phyloP scores from a whole-genome alignment of 1,140 invertebrate species.

The Scylla paramamosain region DNA sequence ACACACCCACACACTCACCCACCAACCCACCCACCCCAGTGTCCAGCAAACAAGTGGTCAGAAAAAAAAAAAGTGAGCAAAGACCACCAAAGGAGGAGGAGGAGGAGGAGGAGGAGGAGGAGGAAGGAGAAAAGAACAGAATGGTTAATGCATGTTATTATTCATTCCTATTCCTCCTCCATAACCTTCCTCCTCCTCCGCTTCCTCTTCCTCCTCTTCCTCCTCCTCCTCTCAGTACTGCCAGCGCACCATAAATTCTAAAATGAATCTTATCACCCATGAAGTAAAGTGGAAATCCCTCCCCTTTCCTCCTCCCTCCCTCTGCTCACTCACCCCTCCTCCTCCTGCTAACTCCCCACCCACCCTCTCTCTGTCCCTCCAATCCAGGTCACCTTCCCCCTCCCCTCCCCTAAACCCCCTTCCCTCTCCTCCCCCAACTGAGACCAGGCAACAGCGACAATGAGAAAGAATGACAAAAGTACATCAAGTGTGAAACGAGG shows the following conservation, averaged over 20 bases:
- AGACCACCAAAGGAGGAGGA: background rate
- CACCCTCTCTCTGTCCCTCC: too few relatives aligned
- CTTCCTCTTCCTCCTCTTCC: background rate
- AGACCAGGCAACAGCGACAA: background rate
- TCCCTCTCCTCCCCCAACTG: background rate
- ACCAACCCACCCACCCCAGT: too few relatives aligned
- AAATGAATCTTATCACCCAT: too few relatives aligned
- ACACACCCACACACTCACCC: too few relatives aligned
- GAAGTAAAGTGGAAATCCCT: too few relatives aligned
- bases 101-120: background rate
- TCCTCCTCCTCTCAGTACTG: background rate
- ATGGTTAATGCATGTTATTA: background rate
- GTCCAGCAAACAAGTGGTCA: too few relatives aligned
- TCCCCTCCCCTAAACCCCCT: background rate
- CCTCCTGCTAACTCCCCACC: too few relatives aligned
- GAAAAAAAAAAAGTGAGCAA: too few relatives aligned
- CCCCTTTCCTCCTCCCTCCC: too few relatives aligned
- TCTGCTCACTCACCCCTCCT: too few relatives aligned
- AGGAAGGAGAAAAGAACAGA: background rate
- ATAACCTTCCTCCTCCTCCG: background rate
- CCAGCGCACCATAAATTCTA: too few relatives aligned
- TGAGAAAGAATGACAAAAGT: background rate
- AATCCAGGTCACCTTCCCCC: too few relatives aligned
- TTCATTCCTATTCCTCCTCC: background rate
- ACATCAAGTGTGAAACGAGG: background rate